Evolutionary conservation across 2,888 invertebrate species (phyloP).

Genomic region (Cecidostiba fungosa): DNA sequence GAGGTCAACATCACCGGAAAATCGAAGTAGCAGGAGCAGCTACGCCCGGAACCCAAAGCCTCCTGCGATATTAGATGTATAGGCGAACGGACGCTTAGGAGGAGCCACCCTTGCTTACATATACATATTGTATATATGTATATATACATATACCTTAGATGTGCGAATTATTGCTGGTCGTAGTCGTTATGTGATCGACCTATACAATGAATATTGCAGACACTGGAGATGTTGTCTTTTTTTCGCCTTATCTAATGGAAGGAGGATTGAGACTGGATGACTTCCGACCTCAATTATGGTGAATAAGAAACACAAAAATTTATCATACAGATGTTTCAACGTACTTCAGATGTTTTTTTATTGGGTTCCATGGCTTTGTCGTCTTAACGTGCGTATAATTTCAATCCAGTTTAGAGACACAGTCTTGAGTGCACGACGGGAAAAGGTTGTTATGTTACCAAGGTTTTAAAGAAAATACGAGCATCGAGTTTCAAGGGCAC

Average conservation of each 20-base stretch:
- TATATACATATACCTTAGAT: neutral
- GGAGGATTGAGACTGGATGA: neutral
- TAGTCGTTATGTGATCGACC: neutral
- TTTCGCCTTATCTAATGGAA: neutral
- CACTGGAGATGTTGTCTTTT: neutral
- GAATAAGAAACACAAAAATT: neutral
- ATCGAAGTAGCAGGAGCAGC: constrained; percentile 32
- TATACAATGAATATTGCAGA: constrained; percentile 39
- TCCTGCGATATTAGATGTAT: constrained; percentile 44
- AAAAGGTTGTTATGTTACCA: constrained; percentile 8
- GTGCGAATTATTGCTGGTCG: constrained; percentile 11
- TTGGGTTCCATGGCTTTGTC: neutral
- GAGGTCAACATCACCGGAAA: constrained; percentile 46
- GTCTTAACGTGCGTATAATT: neutral
- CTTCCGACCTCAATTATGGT: neutral
- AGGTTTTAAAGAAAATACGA: constrained; percentile 43
- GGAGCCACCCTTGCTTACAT: neutral
- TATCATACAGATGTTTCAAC: neutral
- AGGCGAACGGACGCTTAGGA: neutral
- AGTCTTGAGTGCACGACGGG: neutral
- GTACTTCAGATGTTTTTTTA: too few relatives aligned
- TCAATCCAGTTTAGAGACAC: neutral
- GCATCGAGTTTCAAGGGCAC: constrained; percentile 29
- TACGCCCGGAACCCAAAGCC: constrained; percentile 14
- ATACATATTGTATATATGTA: neutral